Conservation (phyloP, 2,113 vertebrate genomes). For the Fregata magnificens region DNA sequence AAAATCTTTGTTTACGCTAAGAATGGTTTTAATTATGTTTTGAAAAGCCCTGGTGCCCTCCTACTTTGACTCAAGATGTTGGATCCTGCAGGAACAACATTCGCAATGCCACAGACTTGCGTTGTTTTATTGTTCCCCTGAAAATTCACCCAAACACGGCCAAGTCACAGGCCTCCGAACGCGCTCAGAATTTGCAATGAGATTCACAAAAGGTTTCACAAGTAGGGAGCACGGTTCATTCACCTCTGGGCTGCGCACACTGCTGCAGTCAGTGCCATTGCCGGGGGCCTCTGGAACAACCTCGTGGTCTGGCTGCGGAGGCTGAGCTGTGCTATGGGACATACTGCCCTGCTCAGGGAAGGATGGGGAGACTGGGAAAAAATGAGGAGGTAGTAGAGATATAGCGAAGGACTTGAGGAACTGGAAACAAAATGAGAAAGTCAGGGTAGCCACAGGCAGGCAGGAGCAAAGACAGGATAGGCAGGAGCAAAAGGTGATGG, state of each 20-base stretch:
- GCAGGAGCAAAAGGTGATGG: not conserved
- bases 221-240: not conserved
- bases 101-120: not conserved
- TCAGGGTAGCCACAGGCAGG: not conserved
- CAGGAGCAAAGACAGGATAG: not conserved
- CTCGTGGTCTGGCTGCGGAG: not conserved
- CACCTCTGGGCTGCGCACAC: not conserved
- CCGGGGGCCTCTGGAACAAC: not conserved
- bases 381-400: not conserved
- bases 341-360: not conserved
- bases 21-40: not conserved
- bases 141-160: not conserved
- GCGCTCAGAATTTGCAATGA: not conserved
- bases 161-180: not conserved
- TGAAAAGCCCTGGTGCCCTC: accelerated
- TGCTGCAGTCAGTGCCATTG: not conserved
- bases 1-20: not conserved
- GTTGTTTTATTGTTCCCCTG: not conserved
- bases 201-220: not conserved
- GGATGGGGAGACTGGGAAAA: not conserved
- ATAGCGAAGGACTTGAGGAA: not conserved
- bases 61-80: not conserved
- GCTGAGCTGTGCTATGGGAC: not conserved
- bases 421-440: not conserved
- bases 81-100: not conserved